Conservation (phyloP, 2,888 invertebrate genomes). For the Ernsta delagoae region DNA sequence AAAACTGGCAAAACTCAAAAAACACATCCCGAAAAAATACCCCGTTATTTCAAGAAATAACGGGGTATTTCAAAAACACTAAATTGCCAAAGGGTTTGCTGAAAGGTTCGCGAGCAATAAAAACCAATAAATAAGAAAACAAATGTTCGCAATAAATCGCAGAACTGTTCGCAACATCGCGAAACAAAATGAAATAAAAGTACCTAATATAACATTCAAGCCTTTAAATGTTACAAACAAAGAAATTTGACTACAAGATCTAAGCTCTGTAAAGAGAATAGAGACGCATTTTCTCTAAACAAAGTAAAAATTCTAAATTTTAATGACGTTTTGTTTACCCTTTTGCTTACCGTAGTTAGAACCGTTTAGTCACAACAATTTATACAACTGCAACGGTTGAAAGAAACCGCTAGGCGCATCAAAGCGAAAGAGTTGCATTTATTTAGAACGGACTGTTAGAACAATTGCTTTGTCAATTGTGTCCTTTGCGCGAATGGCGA, state of each 20-base stretch:
- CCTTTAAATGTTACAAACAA: background rate
- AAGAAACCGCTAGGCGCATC: constrained; percentile 71
- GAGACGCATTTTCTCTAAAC: constrained; percentile 23
- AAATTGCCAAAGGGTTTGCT: constrained; percentile 65
- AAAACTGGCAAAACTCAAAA: constrained; percentile 43
- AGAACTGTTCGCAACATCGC: constrained; percentile 59
- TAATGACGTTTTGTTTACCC: constrained; percentile 62
- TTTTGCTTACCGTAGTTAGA: constrained; percentile 72
- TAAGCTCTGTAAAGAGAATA: background rate
- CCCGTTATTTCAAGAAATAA: constrained; percentile 52
- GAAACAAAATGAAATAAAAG: constrained; percentile 48
- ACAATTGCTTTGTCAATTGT: constrained; percentile 58
- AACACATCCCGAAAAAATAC: background rate
- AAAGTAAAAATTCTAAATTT: constrained; percentile 13
- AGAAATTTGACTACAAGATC: constrained; percentile 7
- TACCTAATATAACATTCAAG: background rate
- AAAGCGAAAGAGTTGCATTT: constrained; percentile 78
- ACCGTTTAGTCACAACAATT: constrained; percentile 65
- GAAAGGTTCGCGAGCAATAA: constrained; percentile 55
- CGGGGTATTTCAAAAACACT: constrained; percentile 49
- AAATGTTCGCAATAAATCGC: constrained; percentile 54
- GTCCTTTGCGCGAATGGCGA: constrained; percentile 61
- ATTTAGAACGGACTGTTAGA: constrained; percentile 58
- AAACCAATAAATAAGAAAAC: constrained; percentile 56
- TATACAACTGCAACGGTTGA: constrained; percentile 50